Conservation (phyloP, 2,888 invertebrate species). For the Dasysyrphus tricinctus region DNA sequence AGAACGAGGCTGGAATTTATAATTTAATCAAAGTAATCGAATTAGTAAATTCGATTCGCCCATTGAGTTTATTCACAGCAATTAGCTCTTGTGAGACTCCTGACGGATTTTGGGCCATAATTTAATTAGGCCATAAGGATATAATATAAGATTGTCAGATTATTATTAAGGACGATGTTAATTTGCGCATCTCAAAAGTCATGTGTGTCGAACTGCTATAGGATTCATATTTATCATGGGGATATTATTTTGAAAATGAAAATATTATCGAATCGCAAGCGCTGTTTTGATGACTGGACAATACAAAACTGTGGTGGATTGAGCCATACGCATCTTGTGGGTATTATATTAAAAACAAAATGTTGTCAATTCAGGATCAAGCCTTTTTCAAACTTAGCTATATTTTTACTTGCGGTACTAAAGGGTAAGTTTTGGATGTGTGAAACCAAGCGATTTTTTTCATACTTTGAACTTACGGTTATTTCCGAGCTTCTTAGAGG, state of each 20-base stretch:
- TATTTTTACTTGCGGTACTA: too few relatives aligned
- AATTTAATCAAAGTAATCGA: constrained; percentile 71
- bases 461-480: too few relatives aligned
- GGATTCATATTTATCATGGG: not conserved
- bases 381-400: too few relatives aligned
- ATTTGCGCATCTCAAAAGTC: constrained; percentile 51
- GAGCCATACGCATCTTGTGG: too few relatives aligned
- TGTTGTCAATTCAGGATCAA: too few relatives aligned
- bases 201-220: not conserved
- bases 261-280: too few relatives aligned
- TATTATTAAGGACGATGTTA: constrained; percentile 44
- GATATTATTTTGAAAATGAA: not conserved
- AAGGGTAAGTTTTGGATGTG: too few relatives aligned
- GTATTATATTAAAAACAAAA: too few relatives aligned
- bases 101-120: constrained; percentile 55
- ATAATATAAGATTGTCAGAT: constrained; percentile 45
- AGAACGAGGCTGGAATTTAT: constrained; percentile 32
- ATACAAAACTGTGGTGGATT: too few relatives aligned
- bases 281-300: not conserved
- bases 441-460: too few relatives aligned
- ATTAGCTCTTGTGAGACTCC: constrained; percentile 57
- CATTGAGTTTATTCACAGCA: constrained; percentile 66
- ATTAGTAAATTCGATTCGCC: constrained; percentile 70
- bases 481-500: too few relatives aligned
- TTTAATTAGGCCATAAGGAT: constrained; percentile 65